A percentile compares a stretch with the other conserved stretches of the same genome.
phyloP scores from a whole-genome alignment of 2,113 vertebrate genomes.

The Okapia johnstoni region DNA sequence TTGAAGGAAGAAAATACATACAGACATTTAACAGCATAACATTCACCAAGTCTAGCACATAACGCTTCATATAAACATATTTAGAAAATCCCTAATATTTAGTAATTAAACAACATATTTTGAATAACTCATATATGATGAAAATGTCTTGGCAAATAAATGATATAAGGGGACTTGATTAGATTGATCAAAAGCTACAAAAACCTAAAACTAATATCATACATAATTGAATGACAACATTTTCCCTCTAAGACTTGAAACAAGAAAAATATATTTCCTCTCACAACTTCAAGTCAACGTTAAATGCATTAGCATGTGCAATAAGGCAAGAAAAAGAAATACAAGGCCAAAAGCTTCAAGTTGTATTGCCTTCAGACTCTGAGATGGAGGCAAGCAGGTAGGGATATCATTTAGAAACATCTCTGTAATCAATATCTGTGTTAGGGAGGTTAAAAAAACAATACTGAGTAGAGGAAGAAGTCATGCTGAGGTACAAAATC shows the following conservation, averaged over 20 bases:
- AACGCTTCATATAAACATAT: neutral
- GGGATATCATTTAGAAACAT: neutral
- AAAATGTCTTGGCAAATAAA: neutral
- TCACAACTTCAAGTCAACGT: neutral
- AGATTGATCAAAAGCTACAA: neutral
- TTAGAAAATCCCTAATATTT: neutral
- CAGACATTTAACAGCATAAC: neutral
- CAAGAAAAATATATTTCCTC: neutral
- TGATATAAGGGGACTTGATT: neutral
- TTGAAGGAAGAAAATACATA: neutral
- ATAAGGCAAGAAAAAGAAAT: neutral
- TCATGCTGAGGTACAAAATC: neutral
- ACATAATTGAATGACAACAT: neutral
- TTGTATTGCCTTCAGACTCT: neutral
- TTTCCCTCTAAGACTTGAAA: neutral
- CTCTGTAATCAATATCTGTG: neutral
- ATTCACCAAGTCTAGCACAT: neutral
- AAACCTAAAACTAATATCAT: neutral
- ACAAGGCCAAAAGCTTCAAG: neutral
- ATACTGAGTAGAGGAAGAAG: neutral
- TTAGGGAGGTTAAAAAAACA: neutral
- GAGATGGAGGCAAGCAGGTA: neutral
- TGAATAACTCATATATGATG: neutral
- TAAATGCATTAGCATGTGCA: neutral
- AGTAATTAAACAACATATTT: neutral